Evolutionary conservation across 2,113 vertebrate species (phyloP).

Genomic region (Hiodon alosoides): DNA sequence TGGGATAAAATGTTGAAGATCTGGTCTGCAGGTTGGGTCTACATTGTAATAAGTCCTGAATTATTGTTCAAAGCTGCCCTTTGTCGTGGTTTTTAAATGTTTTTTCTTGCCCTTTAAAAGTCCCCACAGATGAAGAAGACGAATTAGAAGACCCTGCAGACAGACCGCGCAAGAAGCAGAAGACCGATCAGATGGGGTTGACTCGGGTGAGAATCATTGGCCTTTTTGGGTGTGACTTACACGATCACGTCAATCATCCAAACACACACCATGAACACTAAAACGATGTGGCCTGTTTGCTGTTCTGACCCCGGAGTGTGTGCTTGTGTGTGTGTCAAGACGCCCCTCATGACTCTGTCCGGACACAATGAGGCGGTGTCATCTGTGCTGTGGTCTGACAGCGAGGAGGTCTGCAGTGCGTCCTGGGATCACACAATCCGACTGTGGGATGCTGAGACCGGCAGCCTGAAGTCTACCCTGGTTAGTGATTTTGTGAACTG

Average conservation of each 20-base stretch:
- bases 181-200: slow-evolving; percentile 86
- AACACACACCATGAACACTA: background rate
- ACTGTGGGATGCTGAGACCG: slow-evolving; percentile 86
- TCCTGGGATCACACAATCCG: slow-evolving; percentile 96
- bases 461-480: slow-evolving; percentile 77
- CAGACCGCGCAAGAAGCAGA: slow-evolving; percentile 92
- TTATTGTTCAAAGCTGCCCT: background rate
- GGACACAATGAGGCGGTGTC: slow-evolving; percentile 90
- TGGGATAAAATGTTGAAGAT: slow-evolving; percentile 99
- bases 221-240: background rate
- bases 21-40: slow-evolving; percentile 84
- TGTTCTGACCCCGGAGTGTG: background rate
- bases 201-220: slow-evolving; percentile 68
- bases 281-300: background rate
- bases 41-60: background rate
- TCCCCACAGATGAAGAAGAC: slow-evolving; percentile 87
- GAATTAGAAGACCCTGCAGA: slow-evolving; percentile 73
- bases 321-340: slow-evolving; percentile 58
- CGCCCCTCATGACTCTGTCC: slow-evolving; percentile 85
- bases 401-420: slow-evolving; percentile 86
- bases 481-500: slow-evolving; percentile 52
- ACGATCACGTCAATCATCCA: background rate
- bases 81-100: background rate
- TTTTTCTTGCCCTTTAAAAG: slow-evolving; percentile 43
- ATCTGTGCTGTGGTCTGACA: slow-evolving; percentile 84